Evolutionary conservation across 2,113 vertebrate genomes (phyloP).

Genomic region (Antigone vipio): DNA sequence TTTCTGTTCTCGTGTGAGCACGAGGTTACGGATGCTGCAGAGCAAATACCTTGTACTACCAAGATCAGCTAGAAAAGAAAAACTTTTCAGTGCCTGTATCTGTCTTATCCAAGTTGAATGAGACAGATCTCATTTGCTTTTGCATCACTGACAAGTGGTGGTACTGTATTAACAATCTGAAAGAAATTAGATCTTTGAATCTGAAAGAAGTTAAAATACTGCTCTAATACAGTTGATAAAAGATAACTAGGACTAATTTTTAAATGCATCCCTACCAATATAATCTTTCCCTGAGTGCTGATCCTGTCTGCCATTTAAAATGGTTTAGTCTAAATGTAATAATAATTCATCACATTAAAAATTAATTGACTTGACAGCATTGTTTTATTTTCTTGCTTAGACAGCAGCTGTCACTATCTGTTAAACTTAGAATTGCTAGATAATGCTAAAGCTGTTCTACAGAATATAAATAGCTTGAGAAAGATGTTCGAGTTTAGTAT

Average conservation of each 20-base stretch:
- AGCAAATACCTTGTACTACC: not conserved
- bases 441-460: not conserved
- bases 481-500: not conserved
- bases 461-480: slow-evolving; percentile 23
- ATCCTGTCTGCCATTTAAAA: not conserved
- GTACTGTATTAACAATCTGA: not conserved
- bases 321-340: not conserved
- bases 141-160: not conserved
- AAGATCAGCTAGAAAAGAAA: not conserved
- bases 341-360: slow-evolving; percentile 37
- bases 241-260: not conserved
- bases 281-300: not conserved
- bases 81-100: not conserved
- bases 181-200: not conserved
- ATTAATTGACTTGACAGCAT: slow-evolving; percentile 40
- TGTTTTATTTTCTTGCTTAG: slow-evolving; percentile 46
- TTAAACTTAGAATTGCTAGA: slow-evolving; percentile 6
- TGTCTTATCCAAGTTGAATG: not conserved
- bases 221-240: not conserved
- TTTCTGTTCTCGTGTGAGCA: not conserved
- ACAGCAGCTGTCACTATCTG: slow-evolving; percentile 39
- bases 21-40: not conserved
- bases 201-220: not conserved
- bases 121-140: not conserved
- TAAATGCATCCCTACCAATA: not conserved